Evolutionary conservation across 1,140 invertebrate genomes (phyloP), one percentile per base, ranked within the genome.

Genomic region (Penaeus vannamei): DNA sequence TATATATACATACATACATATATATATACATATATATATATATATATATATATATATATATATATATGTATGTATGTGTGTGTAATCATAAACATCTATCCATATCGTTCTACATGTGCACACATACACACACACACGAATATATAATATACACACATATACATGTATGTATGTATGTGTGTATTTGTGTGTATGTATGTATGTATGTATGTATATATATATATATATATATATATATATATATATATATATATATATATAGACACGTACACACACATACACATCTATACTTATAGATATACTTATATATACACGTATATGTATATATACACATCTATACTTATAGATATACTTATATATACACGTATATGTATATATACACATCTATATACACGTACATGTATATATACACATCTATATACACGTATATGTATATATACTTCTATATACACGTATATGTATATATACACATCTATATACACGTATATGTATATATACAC

Each of bases 21-120:
- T 76, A 76, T 76, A 76, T 76, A 76, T 76, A 76, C n/a, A 76
- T 76, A 76, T 76, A 76, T 23, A 53, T 76, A 90, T 89, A 23
- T 90, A 85, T 81, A 64, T 36, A 86, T 64, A 82, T 86, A 60
- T 76, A n/a, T 76, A n/a, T 76, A 20, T n/a, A n/a, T 76, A n/a
- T 26, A n/a, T 76, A 20, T 76, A 76, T 76, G 23, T n/a, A 76
- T 76, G 23, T 76, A 76, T n/a, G n/a, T n/a, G n/a, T n/a, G n/a
- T 76, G 10, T 76, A 76, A 29, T 2, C 26, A 76, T 76, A 29
- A 8, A 76, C 26, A 29, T 76, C 26, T 76, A 29, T 76, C 26
- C 22, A 23, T 29, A 76, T 29, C 14, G 14, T 14, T 72, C 14
- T 42, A 42, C 4, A 42, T 42, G 8, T 42, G 8, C 36, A 42